phyloP scores from a whole-genome alignment of 2,797 vertebrate genomes.

The Urophycis tenuis region DNA sequence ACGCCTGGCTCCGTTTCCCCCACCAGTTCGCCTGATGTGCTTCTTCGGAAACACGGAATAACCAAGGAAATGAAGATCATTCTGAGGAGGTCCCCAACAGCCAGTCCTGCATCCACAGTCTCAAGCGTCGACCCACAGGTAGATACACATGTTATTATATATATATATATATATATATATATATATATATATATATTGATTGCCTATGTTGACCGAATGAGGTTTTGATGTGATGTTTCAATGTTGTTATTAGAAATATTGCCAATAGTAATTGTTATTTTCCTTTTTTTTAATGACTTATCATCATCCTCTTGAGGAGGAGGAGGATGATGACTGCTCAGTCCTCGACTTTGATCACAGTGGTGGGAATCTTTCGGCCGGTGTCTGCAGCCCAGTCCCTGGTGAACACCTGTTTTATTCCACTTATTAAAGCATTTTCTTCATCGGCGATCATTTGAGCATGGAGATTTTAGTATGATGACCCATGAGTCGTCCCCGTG shows the following conservation, averaged over 20 bases:
- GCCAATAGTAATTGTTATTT: neutral
- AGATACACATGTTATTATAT: neutral
- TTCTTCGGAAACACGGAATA: constrained; percentile 27
- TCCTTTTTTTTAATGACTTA: neutral
- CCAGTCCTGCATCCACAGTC: constrained; percentile 10
- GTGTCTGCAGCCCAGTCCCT: neutral
- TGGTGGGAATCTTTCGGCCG: neutral
- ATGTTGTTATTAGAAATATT: neutral
- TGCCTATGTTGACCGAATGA: neutral
- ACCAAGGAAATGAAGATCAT: constrained; percentile 41
- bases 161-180: too few species aligned
- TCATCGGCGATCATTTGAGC: neutral
- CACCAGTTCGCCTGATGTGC: constrained; percentile 37
- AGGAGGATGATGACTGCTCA: neutral
- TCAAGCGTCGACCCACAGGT: constrained; percentile 35
- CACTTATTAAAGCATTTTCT: neutral
- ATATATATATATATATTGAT: too few species aligned
- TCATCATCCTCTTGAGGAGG: too few species aligned
- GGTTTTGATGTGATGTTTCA: neutral
- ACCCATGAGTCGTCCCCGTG: too few species aligned
- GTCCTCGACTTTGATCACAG: neutral
- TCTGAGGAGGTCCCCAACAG: constrained; percentile 33
- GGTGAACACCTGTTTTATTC: neutral
- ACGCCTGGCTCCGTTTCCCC: neutral
- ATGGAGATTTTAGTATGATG: neutral